Evolutionary conservation across 2,113 vertebrate genomes (phyloP).

Genomic region (Chaetops frenatus): DNA sequence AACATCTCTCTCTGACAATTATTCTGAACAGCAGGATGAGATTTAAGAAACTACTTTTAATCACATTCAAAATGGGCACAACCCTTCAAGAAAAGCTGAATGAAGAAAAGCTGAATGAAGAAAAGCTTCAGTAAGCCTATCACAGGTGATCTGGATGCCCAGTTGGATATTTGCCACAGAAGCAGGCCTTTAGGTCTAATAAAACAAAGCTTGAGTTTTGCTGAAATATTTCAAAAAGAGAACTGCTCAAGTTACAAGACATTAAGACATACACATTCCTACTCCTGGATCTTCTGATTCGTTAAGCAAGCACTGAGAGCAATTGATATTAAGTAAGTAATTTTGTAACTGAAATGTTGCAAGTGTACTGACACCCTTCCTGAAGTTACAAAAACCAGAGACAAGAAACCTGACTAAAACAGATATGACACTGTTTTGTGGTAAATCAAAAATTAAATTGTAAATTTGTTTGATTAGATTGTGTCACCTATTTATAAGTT

Average conservation of each 20-base stretch:
- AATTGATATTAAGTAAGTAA: conserved; percentile 32
- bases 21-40: not conserved
- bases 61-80: not conserved
- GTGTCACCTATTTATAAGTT: not conserved
- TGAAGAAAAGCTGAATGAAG: not conserved
- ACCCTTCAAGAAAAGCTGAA: not conserved
- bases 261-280: not conserved
- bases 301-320: not conserved
- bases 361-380: conserved; percentile 1
- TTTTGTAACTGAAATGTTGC: conserved; percentile 52
- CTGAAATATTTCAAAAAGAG: not conserved
- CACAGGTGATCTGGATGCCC: not conserved
- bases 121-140: not conserved
- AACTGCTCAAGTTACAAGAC: not conserved
- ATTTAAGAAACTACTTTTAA: not conserved
- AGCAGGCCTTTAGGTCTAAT: not conserved
- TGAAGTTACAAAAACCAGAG: not conserved
- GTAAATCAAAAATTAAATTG: not conserved
- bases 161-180: not conserved
- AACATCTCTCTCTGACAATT: not conserved
- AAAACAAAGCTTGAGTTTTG: not conserved
- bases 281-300: not conserved
- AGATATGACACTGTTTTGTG: not conserved
- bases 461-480: not conserved
- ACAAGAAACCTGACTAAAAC: not conserved